Percentiles rank a stretch among this genome's conserved stretches.
Evolutionary conservation across 2,888 invertebrate species (phyloP).

Genomic region (Mesopsocus fuscifrons): DNA sequence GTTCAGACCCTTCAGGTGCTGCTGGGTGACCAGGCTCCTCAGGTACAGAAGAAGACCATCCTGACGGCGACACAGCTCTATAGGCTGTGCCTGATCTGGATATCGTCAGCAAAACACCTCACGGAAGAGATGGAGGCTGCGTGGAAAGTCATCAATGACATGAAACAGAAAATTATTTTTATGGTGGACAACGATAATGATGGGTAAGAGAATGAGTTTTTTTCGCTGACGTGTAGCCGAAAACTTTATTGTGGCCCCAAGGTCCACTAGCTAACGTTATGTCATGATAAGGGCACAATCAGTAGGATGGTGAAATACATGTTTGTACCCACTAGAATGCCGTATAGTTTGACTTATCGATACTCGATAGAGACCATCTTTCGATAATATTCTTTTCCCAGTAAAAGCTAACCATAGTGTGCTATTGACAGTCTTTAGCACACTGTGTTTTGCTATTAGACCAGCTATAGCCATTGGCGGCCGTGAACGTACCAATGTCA

Average conservation of each 20-base stretch:
- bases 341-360: too few relatives aligned
- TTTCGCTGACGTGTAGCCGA: too few relatives aligned
- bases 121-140: conserved; percentile 63
- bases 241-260: background rate
- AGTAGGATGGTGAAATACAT: too few relatives aligned
- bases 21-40: conserved; percentile 56
- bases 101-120: conserved; percentile 44
- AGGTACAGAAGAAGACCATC: conserved; percentile 79
- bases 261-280: too few relatives aligned
- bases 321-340: too few relatives aligned
- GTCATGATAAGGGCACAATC: too few relatives aligned
- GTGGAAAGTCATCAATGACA: conserved; percentile 66
- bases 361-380: too few relatives aligned
- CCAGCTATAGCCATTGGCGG: too few relatives aligned
- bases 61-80: conserved; percentile 76
- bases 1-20: conserved; percentile 60
- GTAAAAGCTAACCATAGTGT: too few relatives aligned
- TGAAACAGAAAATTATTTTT: conserved; percentile 70
- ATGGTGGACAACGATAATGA: conserved; percentile 95
- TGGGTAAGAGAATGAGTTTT: conserved; percentile 34
- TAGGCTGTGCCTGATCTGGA: conserved; percentile 57
- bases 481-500: conserved; percentile 3
- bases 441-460: too few relatives aligned
- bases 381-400: too few relatives aligned
- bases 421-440: too few relatives aligned